Conservation (phyloP, 2,888 invertebrate genomes). For the Neoitamus cyanurus region DNA sequence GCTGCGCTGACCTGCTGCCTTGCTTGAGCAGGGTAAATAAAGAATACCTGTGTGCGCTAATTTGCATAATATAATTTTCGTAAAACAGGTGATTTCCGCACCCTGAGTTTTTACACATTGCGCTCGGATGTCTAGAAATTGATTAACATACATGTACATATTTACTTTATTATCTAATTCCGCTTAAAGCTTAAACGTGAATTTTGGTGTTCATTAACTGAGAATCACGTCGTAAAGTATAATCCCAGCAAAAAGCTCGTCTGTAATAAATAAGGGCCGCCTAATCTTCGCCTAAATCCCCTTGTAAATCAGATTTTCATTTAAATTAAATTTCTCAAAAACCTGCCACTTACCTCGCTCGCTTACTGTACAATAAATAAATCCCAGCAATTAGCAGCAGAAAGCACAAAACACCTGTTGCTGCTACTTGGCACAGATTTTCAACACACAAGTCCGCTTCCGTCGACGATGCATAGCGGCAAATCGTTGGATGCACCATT, state of each 20-base stretch:
- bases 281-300: neutral
- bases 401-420: slow-evolving; percentile 45
- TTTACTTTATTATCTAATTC: too few relatives aligned
- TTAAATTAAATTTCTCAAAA: neutral
- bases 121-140: too few relatives aligned
- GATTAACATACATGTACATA: too few relatives aligned
- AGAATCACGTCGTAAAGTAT: neutral
- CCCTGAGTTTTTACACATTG: too few relatives aligned
- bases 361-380: slow-evolving; percentile 11
- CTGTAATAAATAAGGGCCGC: neutral
- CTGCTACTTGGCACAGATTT: slow-evolving; percentile 48
- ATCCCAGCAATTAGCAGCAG: slow-evolving; percentile 33
- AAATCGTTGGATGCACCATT: neutral
- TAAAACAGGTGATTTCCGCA: too few relatives aligned
- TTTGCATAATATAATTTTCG: too few relatives aligned
- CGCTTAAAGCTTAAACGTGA: too few relatives aligned
- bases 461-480: neutral
- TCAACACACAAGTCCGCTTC: slow-evolving; percentile 33
- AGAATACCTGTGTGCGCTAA: too few relatives aligned
- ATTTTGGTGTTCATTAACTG: neutral
- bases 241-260: neutral
- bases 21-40: too few relatives aligned
- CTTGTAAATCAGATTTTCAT: neutral
- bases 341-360: slow-evolving; percentile 38
- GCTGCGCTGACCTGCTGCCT: too few relatives aligned